A percentile compares a stretch with the other conserved stretches of the same genome.
Conservation (phyloP, 2,113 vertebrate genomes). For the Dromas ardeola region DNA sequence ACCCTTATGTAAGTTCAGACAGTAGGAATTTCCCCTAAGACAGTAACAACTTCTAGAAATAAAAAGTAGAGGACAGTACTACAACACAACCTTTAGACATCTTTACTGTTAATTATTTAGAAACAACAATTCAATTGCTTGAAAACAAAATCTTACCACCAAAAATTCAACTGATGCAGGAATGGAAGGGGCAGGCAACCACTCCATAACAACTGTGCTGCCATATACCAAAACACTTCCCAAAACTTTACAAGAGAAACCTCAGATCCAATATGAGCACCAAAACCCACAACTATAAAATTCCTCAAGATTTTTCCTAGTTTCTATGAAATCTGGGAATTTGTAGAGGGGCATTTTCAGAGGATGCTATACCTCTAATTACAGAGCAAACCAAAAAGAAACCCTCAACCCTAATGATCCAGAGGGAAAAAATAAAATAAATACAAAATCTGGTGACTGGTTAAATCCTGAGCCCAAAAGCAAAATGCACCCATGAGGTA, state of each 20-base stretch:
- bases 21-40: not conserved
- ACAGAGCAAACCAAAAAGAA: not conserved
- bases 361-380: not conserved
- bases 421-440: not conserved
- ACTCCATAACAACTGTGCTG: not conserved
- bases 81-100: not conserved
- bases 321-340: not conserved
- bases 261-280: not conserved
- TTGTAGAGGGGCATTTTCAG: not conserved
- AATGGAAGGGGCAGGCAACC: not conserved
- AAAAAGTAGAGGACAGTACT: not conserved
- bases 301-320: not conserved
- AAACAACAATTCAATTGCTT: not conserved
- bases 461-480: not conserved
- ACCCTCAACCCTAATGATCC: not conserved
- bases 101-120: not conserved
- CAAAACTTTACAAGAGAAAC: not conserved
- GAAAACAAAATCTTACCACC: not conserved
- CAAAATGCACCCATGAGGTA: not conserved
- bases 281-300: not conserved
- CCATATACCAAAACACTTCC: not conserved
- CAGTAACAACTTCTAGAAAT: not conserved
- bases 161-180: not conserved
- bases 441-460: not conserved
- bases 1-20: not conserved